Evolutionary conservation across 1,140 invertebrate species (phyloP).

Genomic region (Chrysoperla carnea): DNA sequence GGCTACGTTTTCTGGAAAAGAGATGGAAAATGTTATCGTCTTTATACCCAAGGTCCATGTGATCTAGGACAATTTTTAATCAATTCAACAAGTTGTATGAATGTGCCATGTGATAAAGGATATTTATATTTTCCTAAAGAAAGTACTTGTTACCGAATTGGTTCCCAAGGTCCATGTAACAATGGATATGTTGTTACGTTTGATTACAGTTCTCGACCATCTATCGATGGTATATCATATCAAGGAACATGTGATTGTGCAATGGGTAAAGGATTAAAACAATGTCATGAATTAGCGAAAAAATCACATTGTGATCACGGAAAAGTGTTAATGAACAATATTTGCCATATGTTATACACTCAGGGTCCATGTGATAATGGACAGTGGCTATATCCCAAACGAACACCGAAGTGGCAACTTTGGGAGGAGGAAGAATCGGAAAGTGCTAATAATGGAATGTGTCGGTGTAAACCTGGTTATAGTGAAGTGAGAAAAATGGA

Average conservation of each 20-base stretch:
- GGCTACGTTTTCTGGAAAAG: slow-evolving; percentile 42
- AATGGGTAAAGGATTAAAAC: slow-evolving; percentile 11
- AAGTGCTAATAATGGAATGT: slow-evolving; percentile 28
- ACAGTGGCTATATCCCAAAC: slow-evolving; percentile 46
- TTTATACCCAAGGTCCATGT: slow-evolving; percentile 61
- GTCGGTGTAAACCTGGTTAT: slow-evolving; percentile 54
- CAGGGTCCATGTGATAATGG: slow-evolving; percentile 52
- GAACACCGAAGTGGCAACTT: slow-evolving; percentile 18
- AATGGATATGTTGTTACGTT: slow-evolving; percentile 52
- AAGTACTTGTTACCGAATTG: slow-evolving; percentile 54
- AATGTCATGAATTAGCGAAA: slow-evolving; percentile 10
- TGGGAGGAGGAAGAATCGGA: slow-evolving; percentile 14
- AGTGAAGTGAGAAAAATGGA: slow-evolving; percentile 19
- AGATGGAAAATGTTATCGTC: slow-evolving; percentile 51
- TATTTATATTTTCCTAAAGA: slow-evolving; percentile 54
- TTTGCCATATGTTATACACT: slow-evolving; percentile 51
- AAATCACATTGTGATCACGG: slow-evolving; percentile 26
- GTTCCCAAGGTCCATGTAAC: slow-evolving; percentile 49
- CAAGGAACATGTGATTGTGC: slow-evolving; percentile 58
- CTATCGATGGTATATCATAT: slow-evolving; percentile 61
- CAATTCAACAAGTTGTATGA: slow-evolving; percentile 35
- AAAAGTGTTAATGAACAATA: slow-evolving; percentile 36
- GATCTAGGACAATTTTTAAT: slow-evolving; percentile 41
- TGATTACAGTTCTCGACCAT: slow-evolving; percentile 54
- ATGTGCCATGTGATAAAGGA: slow-evolving; percentile 49